Conservation (phyloP, 1,140 invertebrate genomes). For the Lamellibrachia luymesi region DNA sequence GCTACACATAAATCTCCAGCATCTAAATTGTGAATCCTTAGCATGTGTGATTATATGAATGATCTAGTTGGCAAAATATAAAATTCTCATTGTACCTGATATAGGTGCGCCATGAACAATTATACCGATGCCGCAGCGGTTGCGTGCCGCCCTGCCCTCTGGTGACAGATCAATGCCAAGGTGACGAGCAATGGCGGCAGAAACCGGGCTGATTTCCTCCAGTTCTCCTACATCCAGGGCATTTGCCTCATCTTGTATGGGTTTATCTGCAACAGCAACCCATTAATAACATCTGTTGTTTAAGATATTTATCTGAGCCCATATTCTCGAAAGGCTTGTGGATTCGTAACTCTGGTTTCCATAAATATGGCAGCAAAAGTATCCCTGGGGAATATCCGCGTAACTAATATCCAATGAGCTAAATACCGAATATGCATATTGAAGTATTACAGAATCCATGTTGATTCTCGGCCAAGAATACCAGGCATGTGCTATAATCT, state of each 20-base stretch:
- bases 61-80: background rate
- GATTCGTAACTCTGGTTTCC: no score
- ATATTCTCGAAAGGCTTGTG: no score
- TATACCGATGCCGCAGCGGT: conserved; percentile 54
- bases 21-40: no score
- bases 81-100: conserved; percentile 12
- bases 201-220: conserved; percentile 54
- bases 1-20: no score
- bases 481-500: no score
- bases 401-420: no score
- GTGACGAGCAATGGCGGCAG: conserved; percentile 54
- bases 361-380: no score
- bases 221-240: conserved; percentile 50
- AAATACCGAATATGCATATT: no score
- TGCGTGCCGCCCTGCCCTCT: conserved; percentile 55
- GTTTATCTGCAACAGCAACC: background rate
- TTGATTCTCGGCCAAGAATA: no score
- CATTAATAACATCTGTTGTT: background rate
- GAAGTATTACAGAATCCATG: no score
- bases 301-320: no score
- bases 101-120: conserved; percentile 55
- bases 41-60: background rate
- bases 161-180: conserved; percentile 55
- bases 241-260: background rate
- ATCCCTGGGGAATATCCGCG: no score